A percentile compares a stretch with the other conserved stretches of the same genome.
Conservation (phyloP, 2,888 invertebrate genomes). For the Emmelina monodactyla region DNA sequence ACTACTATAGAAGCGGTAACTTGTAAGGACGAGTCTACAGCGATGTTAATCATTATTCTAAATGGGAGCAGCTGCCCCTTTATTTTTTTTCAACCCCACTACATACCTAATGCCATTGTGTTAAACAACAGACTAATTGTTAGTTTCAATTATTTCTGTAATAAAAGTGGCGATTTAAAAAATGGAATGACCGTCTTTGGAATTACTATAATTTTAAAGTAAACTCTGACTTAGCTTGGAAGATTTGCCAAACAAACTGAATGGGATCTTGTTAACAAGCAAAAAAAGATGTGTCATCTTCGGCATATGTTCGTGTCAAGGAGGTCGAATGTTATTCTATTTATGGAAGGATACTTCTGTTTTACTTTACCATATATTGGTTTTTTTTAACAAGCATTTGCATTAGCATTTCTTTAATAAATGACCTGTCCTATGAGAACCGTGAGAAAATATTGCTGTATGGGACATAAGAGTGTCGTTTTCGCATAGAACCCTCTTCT, state of each 20-base stretch:
- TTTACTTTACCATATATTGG: no score
- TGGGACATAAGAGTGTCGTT: no score
- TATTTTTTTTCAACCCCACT: slow-evolving; percentile 3
- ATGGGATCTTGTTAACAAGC: neutral
- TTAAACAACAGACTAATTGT: slow-evolving; percentile 4
- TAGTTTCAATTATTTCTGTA: neutral
- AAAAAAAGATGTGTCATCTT: slow-evolving; percentile 6
- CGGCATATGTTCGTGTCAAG: slow-evolving; percentile 4
- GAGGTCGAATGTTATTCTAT: neutral
- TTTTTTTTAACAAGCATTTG: no score
- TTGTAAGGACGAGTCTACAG: slow-evolving; percentile 5
- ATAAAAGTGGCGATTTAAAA: neutral
- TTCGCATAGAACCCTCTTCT: slow-evolving; percentile 1
- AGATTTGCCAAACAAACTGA: neutral
- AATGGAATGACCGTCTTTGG: neutral
- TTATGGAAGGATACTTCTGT: no score
- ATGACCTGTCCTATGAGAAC: no score
- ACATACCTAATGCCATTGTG: slow-evolving; percentile 3
- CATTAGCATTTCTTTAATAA: no score
- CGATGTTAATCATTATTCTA: slow-evolving; percentile 4
- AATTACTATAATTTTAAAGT: neutral
- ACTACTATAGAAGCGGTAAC: slow-evolving; percentile 7
- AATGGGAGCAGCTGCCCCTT: slow-evolving; percentile 5
- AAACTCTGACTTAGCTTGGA: neutral
- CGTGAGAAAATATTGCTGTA: neutral